Conservation (phyloP, 2,113 vertebrate species). For the Halichoeres trimaculatus region DNA sequence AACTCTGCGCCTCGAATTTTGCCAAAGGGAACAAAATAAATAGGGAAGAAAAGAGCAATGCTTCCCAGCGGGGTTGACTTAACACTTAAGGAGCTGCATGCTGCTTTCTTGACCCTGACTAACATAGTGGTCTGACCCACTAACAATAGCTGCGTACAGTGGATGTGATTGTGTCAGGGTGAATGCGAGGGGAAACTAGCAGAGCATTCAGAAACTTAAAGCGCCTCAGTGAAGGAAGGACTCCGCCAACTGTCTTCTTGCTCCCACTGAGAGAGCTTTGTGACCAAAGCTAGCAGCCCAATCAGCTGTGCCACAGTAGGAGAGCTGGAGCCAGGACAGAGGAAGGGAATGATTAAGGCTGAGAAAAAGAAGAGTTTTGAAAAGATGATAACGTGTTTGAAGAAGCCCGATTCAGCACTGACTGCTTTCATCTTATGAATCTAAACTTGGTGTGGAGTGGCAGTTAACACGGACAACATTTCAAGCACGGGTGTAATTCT, state of each 20-base stretch:
- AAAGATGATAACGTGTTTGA: background rate
- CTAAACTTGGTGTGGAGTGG: constrained; percentile 16
- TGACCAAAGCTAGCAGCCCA: constrained; percentile 45
- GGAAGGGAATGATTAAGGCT: constrained; percentile 20
- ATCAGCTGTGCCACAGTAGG: constrained; percentile 45
- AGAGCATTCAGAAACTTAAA: constrained; percentile 44
- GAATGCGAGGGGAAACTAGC: constrained; percentile 29
- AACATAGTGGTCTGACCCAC: constrained; percentile 36
- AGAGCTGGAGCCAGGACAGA: constrained; percentile 15
- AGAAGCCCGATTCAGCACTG: constrained; percentile 14
- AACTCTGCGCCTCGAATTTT: constrained; percentile 14
- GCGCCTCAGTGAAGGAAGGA: constrained; percentile 35
- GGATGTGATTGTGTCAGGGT: constrained; percentile 27
- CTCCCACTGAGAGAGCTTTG: constrained; percentile 54
- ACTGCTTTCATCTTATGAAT: constrained; percentile 31
- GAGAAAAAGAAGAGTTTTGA: background rate
- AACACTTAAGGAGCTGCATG: constrained; percentile 46
- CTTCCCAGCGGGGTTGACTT: constrained; percentile 48
- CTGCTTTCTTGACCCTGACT: constrained; percentile 47
- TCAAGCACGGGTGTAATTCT: constrained; percentile 30
- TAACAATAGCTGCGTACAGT: constrained; percentile 31
- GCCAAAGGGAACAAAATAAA: constrained; percentile 39
- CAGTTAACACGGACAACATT: constrained; percentile 31
- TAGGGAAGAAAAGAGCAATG: constrained; percentile 36
- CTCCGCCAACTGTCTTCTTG: constrained; percentile 46